Conservation (phyloP, 2,888 invertebrate species). For the Bellardia pandia region DNA sequence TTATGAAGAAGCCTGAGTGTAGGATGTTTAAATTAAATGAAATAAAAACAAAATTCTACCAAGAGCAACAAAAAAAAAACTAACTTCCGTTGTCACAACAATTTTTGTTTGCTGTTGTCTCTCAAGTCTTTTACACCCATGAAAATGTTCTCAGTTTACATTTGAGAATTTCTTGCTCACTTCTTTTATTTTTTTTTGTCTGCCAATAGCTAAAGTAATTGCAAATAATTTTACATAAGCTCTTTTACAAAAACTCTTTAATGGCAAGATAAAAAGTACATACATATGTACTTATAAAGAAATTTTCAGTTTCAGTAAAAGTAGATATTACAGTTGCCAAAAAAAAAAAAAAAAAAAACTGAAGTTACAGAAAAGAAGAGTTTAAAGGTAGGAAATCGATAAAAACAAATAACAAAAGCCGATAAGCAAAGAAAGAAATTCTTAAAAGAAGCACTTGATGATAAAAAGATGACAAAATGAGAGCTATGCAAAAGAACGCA, state of each 20-base stretch:
- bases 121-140: neutral
- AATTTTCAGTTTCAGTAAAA: constrained; percentile 28
- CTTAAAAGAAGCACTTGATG: too few species aligned
- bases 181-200: neutral
- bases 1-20: constrained; percentile 42
- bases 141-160: constrained; percentile 23
- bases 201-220: neutral
- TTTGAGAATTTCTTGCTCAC: neutral
- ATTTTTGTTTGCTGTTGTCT: neutral
- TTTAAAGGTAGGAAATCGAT: neutral
- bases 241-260: neutral
- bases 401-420: neutral
- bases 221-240: constrained; percentile 1
- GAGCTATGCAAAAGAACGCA: too few species aligned
- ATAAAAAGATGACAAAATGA: too few species aligned
- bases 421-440: too few species aligned
- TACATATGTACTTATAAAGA: neutral
- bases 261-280: neutral
- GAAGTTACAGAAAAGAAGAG: neutral
- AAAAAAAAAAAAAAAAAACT: neutral
- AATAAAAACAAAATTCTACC: constrained; percentile 18
- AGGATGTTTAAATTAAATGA: constrained; percentile 45
- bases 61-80: neutral
- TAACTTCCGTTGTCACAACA: constrained; percentile 61
- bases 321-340: neutral